A percentile compares a stretch with the other conserved stretches of the same genome.
These are phyloP conservation scores for Epinephelus moara DNA, from an alignment of 2,113 vertebrate genomes.

Conservation along the genomic window DNA sequence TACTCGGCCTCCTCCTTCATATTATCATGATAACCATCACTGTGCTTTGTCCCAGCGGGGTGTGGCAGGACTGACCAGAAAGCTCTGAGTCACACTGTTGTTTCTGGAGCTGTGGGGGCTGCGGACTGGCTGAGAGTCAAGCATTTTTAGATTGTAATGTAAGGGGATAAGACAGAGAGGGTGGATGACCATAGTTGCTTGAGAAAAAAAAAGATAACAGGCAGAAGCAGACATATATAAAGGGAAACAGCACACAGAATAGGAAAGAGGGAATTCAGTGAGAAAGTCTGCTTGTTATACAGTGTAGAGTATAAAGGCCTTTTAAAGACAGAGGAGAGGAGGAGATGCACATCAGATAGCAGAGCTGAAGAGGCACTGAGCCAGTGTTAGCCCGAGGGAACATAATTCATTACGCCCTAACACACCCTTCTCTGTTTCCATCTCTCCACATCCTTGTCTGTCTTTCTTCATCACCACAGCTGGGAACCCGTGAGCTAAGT, in stretches of 20 bases:
- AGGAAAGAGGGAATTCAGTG: not conserved
- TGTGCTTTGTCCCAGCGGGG: slow-evolving; percentile 42
- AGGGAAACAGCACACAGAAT: not conserved
- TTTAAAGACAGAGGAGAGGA: not conserved
- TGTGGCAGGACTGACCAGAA: slow-evolving; percentile 50
- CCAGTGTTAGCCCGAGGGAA: slow-evolving; percentile 16
- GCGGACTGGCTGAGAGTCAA: slow-evolving; percentile 2
- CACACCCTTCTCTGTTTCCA: slow-evolving; percentile 15
- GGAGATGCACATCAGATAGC: slow-evolving; percentile 12
- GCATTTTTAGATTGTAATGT: slow-evolving; percentile 39
- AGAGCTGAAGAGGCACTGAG: slow-evolving; percentile 4
- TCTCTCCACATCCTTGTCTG: slow-evolving; percentile 19
- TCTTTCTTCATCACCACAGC: slow-evolving; percentile 21
- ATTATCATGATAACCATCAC: slow-evolving; percentile 39
- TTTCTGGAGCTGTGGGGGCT: slow-evolving; percentile 30
- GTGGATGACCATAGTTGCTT: slow-evolving; percentile 1
- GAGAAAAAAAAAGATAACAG: not conserved
- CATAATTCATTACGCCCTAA: slow-evolving; percentile 14
- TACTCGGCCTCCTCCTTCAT: slow-evolving; percentile 11
- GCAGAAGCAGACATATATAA: not conserved
- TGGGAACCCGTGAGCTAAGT: slow-evolving; percentile 32
- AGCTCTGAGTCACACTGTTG: slow-evolving; percentile 58
- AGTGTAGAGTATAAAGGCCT: not conserved
- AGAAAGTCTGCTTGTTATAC: not conserved
- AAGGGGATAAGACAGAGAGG: slow-evolving; percentile 39